Evolutionary conservation across 1,140 invertebrate genomes (phyloP).

Genomic region (Hyphantria cunea): DNA sequence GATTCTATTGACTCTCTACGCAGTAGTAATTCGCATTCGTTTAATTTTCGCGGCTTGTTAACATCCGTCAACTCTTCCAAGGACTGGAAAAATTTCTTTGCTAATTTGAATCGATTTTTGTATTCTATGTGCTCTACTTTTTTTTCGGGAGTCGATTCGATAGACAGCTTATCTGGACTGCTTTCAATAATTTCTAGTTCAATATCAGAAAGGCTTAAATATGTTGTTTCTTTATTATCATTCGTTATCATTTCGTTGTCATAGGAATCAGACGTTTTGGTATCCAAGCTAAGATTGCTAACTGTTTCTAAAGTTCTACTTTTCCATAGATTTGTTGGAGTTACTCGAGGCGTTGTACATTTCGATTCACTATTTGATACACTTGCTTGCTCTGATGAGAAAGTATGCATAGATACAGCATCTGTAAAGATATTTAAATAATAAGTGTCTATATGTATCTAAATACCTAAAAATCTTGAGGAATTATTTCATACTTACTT

Average conservation of each 20-base stretch:
- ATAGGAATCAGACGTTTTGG: constrained; percentile 37
- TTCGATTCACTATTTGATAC: constrained; percentile 15
- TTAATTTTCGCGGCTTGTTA: constrained; percentile 56
- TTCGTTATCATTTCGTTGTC: constrained; percentile 42
- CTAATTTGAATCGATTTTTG: constrained; percentile 74
- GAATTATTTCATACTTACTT: constrained; percentile 38
- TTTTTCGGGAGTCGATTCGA: constrained; percentile 42
- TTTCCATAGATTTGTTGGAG: constrained; percentile 26
- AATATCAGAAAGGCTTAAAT: constrained; percentile 68
- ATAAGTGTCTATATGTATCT: not conserved
- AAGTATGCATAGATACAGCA: constrained; percentile 23
- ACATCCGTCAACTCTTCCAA: constrained; percentile 67
- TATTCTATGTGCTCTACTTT: constrained; percentile 59
- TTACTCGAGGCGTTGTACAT: constrained; percentile 13
- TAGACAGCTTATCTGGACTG: constrained; percentile 46
- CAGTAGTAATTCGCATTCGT: constrained; percentile 67
- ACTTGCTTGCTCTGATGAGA: not conserved
- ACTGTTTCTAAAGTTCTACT: constrained; percentile 34
- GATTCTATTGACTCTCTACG: constrained; percentile 59
- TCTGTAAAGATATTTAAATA: constrained; percentile 30
- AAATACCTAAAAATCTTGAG: not conserved
- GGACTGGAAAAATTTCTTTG: constrained; percentile 77
- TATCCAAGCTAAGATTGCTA: constrained; percentile 30
- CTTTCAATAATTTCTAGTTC: constrained; percentile 71
- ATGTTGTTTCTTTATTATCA: constrained; percentile 49